Percentiles rank a stretch among this genome's conserved stretches.
These are phyloP conservation scores for Lasioglossum morio DNA, from an alignment of 2,888 invertebrate species.

Conservation along the genomic window DNA sequence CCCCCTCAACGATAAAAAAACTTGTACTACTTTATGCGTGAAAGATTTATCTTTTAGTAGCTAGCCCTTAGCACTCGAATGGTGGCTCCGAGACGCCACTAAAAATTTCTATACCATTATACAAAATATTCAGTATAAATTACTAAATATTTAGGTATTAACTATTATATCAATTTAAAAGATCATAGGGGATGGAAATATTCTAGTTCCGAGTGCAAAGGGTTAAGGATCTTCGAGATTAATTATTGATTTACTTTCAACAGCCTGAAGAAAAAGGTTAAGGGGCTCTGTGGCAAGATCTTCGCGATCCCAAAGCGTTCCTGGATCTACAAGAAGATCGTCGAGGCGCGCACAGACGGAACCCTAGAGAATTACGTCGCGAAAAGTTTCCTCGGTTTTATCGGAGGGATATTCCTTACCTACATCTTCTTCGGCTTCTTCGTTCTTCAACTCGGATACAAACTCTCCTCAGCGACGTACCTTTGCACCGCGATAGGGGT, in stretches of 20 bases:
- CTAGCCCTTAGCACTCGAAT: too few relatives aligned
- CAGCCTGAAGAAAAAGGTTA: constrained; percentile 84
- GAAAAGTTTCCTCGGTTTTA: constrained; percentile 88
- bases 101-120: too few relatives aligned
- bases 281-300: constrained; percentile 80
- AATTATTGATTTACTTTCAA: constrained; percentile 60
- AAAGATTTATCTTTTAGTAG: too few relatives aligned
- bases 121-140: too few relatives aligned
- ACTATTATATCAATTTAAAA: too few relatives aligned
- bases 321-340: constrained; percentile 80
- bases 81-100: too few relatives aligned
- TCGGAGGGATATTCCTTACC: constrained; percentile 88
- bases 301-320: constrained; percentile 78
- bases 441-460: constrained; percentile 88
- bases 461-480: constrained; percentile 87
- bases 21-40: not conserved
- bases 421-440: constrained; percentile 89
- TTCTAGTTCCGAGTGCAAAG: too few relatives aligned
- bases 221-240: not conserved
- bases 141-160: too few relatives aligned
- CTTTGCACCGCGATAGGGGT: constrained; percentile 88
- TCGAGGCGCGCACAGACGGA: constrained; percentile 85
- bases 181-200: too few relatives aligned
- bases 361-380: constrained; percentile 87
- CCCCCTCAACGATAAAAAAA: not conserved